Percentiles rank a stretch among this genome's conserved stretches.
Conservation (phyloP, 2,113 vertebrate genomes). For the Lophura nycthemera region DNA sequence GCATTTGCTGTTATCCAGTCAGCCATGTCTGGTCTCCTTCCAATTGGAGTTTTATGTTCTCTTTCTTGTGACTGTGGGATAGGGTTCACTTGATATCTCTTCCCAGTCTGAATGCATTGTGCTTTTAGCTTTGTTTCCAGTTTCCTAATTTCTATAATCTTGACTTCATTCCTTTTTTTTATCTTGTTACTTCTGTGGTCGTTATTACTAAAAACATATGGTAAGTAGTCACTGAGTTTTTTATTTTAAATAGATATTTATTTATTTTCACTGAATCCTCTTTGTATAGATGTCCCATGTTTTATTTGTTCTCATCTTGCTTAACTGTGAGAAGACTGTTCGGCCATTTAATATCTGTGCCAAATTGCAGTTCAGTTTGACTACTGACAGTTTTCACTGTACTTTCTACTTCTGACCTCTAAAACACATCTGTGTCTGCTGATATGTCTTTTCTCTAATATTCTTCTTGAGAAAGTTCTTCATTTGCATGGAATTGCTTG, state of each 20-base stretch:
- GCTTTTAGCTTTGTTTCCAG: neutral
- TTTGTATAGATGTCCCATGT: neutral
- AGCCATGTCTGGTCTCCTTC: neutral
- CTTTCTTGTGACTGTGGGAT: neutral
- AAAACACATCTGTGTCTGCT: neutral
- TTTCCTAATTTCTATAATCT: neutral
- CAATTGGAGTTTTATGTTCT: slow-evolving; percentile 9
- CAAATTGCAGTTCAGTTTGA: neutral
- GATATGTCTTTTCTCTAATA: neutral
- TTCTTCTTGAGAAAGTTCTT: neutral
- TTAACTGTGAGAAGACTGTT: neutral
- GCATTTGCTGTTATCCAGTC: slow-evolving; percentile 23
- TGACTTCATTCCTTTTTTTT: neutral
- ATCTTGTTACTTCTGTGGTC: neutral
- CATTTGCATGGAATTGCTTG: neutral
- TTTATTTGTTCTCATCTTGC: neutral
- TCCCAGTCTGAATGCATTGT: neutral
- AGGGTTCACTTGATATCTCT: neutral
- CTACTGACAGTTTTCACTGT: neutral
- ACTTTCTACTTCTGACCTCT: neutral
- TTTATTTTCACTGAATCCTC: neutral
- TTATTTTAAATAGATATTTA: neutral
- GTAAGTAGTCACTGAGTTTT: neutral
- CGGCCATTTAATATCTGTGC: neutral
- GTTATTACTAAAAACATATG: neutral